Conservation (phyloP, 2,888 invertebrate species). For the Meloe dianella region DNA sequence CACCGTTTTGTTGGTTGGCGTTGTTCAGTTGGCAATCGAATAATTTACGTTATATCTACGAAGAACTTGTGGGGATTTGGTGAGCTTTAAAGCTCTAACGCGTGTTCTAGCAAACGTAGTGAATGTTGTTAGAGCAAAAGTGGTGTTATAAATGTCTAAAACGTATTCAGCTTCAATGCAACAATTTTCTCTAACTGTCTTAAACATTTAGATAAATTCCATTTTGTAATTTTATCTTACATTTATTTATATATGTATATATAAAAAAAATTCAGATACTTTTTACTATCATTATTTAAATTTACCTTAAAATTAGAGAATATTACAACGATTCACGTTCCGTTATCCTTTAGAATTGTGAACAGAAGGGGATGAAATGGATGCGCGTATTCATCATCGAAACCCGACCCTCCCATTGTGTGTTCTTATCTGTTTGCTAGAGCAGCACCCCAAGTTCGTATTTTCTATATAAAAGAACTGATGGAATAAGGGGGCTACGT, state of each 20-base stretch:
- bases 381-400: constrained; percentile 10
- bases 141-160: constrained; percentile 9
- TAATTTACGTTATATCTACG: constrained; percentile 10
- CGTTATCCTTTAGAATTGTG: constrained; percentile 6
- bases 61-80: constrained; percentile 9
- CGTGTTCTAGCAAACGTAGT: constrained; percentile 7
- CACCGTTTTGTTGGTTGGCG: constrained; percentile 1
- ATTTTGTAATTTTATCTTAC: neutral
- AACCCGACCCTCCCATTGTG: constrained; percentile 10
- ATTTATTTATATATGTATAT: too few species aligned
- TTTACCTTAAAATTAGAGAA: constrained; percentile 8
- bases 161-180: constrained; percentile 1
- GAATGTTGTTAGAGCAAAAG: constrained; percentile 6
- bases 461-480: constrained; percentile 9
- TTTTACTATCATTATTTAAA: neutral
- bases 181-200: neutral
- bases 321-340: constrained; percentile 3
- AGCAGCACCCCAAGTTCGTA: neutral
- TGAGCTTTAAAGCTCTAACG: constrained; percentile 8
- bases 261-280: neutral
- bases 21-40: constrained; percentile 7
- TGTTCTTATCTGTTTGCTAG: constrained; percentile 7
- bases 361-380: constrained; percentile 9
- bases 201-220: neutral
- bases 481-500: neutral